Percentiles rank a stretch among this genome's conserved stretches.
Conservation (phyloP, 2,888 invertebrate species). For the Gastracanthus pulcherrimus region DNA sequence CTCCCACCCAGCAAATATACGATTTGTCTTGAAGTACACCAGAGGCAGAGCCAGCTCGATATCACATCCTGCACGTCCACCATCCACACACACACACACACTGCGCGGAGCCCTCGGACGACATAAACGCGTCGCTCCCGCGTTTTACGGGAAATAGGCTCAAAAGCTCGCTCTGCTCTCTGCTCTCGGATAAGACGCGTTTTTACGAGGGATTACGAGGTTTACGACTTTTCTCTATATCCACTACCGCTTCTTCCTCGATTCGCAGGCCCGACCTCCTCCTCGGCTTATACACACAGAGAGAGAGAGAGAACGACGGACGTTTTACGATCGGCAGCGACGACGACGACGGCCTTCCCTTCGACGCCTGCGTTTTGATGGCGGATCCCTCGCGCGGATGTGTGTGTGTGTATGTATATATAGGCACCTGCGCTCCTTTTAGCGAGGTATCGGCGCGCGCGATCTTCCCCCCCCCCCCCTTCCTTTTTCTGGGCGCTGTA, state of each 20-base stretch:
- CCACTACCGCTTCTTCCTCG: slow-evolving; percentile 40
- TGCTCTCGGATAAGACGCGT: slow-evolving; percentile 63
- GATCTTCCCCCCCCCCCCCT: slow-evolving; percentile 25
- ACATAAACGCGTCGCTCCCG: slow-evolving; percentile 18
- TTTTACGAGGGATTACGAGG: slow-evolving; percentile 74
- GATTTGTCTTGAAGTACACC: slow-evolving; percentile 31
- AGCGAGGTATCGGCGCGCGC: slow-evolving; percentile 13
- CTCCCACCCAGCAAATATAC: background rate
- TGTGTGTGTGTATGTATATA: background rate
- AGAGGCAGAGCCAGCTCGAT: background rate
- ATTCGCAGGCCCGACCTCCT: slow-evolving; percentile 50
- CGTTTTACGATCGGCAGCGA: slow-evolving; percentile 46
- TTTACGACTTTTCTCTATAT: slow-evolving; percentile 68
- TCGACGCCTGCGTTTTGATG: slow-evolving; percentile 40
- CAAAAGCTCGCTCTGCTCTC: too few species aligned
- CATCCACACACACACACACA: background rate
- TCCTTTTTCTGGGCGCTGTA: background rate
- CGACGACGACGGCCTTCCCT: background rate
- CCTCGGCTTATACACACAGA: slow-evolving; percentile 4
- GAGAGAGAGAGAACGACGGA: background rate
- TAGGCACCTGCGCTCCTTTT: background rate
- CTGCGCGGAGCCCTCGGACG: slow-evolving; percentile 7
- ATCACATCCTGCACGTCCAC: background rate
- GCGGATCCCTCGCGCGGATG: slow-evolving; percentile 44
- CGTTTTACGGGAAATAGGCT: slow-evolving; percentile 32